phyloP scores from a whole-genome alignment of 1,140 invertebrate species.

The Bathynomus jamesi region DNA sequence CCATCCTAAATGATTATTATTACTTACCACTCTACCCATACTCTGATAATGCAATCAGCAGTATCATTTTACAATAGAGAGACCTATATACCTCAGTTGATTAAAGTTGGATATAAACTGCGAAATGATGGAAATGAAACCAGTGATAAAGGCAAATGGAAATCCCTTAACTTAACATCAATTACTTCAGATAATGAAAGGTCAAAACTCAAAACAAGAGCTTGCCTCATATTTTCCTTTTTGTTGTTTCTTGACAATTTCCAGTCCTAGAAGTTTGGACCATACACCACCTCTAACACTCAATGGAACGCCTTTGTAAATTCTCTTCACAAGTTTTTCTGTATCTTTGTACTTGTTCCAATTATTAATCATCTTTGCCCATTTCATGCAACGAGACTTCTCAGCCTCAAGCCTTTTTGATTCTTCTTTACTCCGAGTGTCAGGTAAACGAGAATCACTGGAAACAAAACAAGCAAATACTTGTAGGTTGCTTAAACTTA shows the following conservation, averaged over 20 bases:
- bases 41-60: too few relatives aligned
- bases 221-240: not conserved
- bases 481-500: too few relatives aligned
- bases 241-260: not conserved
- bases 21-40: too few relatives aligned
- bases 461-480: too few relatives aligned
- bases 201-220: not conserved
- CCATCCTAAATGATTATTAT: too few relatives aligned
- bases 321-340: not conserved
- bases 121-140: too few relatives aligned
- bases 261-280: not conserved
- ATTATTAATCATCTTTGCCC: slow-evolving; percentile 85
- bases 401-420: slow-evolving; percentile 67
- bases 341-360: slow-evolving; percentile 61
- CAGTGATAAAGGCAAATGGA: too few relatives aligned
- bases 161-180: too few relatives aligned
- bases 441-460: slow-evolving; percentile 72
- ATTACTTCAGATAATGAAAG: not conserved
- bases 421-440: slow-evolving; percentile 64
- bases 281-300: not conserved
- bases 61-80: too few relatives aligned
- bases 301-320: not conserved
- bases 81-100: too few relatives aligned
- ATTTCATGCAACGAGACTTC: slow-evolving; percentile 86
- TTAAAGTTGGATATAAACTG: too few relatives aligned